These are phyloP conservation scores for Parnassius apollo DNA, from an alignment of 2,888 invertebrate genomes.

Conservation along the genomic window DNA sequence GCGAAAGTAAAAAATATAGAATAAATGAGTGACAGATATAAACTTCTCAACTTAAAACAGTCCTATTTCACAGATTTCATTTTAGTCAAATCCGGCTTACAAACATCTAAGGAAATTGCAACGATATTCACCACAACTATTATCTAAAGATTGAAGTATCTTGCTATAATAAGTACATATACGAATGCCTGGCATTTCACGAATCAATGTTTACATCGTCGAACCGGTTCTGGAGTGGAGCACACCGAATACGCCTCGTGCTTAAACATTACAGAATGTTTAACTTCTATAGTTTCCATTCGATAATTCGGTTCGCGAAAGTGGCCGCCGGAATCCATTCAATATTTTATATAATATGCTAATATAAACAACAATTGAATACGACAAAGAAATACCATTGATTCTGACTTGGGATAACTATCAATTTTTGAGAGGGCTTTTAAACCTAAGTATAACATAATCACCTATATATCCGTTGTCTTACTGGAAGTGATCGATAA, in stretches of 20 bases:
- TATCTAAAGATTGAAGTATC: no score
- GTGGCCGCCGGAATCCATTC: background rate
- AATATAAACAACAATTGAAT: background rate
- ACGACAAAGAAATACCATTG: slow-evolving; percentile 1
- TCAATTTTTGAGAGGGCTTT: slow-evolving; percentile 22
- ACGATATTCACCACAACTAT: no score
- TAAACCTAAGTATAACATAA: no score
- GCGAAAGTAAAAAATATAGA: no score
- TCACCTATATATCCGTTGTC: no score
- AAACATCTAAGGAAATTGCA: no score
- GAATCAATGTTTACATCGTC: slow-evolving; percentile 10
- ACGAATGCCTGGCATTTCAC: background rate
- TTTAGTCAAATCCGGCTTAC: no score
- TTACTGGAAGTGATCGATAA: no score
- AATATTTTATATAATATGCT: slow-evolving; percentile 12
- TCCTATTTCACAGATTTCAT: no score
- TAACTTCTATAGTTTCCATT: slow-evolving; percentile 11
- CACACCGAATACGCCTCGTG: slow-evolving; percentile 6
- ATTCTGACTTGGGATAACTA: slow-evolving; percentile 9
- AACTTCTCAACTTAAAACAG: no score
- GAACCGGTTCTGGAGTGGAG: slow-evolving; percentile 14
- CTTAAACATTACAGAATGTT: slow-evolving; percentile 14
- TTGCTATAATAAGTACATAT: background rate
- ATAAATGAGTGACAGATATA: no score
- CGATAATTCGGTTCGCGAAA: slow-evolving; percentile 9